Evolutionary conservation across 2,888 invertebrate genomes (phyloP).

Genomic region (Hypomecis atomaria): DNA sequence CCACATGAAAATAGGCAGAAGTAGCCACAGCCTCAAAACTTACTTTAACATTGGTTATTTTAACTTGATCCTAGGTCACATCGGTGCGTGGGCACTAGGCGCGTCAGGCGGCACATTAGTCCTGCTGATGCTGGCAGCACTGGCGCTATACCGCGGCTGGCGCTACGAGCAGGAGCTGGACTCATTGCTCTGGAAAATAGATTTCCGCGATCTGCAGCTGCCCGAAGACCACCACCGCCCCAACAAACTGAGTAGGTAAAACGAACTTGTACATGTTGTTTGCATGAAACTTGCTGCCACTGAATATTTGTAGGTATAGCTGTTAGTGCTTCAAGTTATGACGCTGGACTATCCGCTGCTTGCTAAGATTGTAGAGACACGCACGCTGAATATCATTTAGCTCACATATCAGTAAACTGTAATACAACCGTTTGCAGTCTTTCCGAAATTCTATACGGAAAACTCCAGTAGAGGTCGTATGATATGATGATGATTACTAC

Average conservation of each 20-base stretch:
- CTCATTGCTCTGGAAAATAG: slow-evolving; percentile 96
- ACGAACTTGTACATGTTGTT: slow-evolving; percentile 74
- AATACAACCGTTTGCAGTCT: too few relatives aligned
- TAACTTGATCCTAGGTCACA: slow-evolving; percentile 87
- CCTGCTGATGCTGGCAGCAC: slow-evolving; percentile 88
- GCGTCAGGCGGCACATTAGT: slow-evolving; percentile 91
- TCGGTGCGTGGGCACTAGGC: slow-evolving; percentile 92
- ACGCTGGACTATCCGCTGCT: not conserved
- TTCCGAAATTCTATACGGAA: too few relatives aligned
- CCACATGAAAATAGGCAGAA: too few relatives aligned
- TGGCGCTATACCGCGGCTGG: slow-evolving; percentile 95
- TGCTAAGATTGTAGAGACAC: too few relatives aligned
- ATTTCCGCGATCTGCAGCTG: slow-evolving; percentile 94
- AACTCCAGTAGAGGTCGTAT: too few relatives aligned
- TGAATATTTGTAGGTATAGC: not conserved
- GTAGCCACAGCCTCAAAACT: too few relatives aligned
- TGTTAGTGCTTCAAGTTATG: not conserved
- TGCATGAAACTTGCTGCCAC: slow-evolving; percentile 56
- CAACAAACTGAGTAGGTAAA: slow-evolving; percentile 84
- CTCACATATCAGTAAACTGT: too few relatives aligned
- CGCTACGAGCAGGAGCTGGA: slow-evolving; percentile 97
- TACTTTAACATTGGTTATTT: too few relatives aligned
- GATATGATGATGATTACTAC: too few relatives aligned
- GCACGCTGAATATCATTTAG: too few relatives aligned
- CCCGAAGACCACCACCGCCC: slow-evolving; percentile 76